Conservation (phyloP, 2,888 invertebrate genomes). For the Erebia epiphron region DNA sequence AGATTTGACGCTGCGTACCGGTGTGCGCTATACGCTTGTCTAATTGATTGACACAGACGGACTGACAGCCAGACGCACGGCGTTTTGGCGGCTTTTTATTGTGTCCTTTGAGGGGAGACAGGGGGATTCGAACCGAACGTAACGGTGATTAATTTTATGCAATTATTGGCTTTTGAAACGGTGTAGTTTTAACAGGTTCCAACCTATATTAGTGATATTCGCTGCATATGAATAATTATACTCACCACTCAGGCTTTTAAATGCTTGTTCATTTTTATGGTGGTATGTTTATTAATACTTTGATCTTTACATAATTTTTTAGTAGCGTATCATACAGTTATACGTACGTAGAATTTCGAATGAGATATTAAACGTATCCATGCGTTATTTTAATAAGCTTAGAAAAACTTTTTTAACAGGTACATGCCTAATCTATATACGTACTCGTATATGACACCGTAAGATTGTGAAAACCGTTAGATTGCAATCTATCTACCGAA, state of each 20-base stretch:
- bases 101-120: conserved; percentile 53
- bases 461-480: no score
- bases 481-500: no score
- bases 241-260: background rate
- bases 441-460: no score
- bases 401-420: no score
- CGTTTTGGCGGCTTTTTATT: conserved; percentile 70
- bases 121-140: conserved; percentile 42
- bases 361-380: no score
- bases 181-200: conserved; percentile 32
- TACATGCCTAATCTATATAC: no score
- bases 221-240: background rate
- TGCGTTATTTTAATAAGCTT: no score
- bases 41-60: conserved; percentile 80
- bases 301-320: no score
- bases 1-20: conserved; percentile 68
- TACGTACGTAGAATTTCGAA: no score
- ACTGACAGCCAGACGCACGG: conserved; percentile 69
- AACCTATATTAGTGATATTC: conserved; percentile 1
- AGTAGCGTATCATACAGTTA: no score
- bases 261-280: background rate
- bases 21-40: conserved; percentile 59
- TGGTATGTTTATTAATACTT: no score
- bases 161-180: conserved; percentile 43
- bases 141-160: conserved; percentile 55